These are phyloP conservation scores for Ploceus nigricollis DNA, from an alignment of 2,113 vertebrate species.

Conservation along the genomic window DNA sequence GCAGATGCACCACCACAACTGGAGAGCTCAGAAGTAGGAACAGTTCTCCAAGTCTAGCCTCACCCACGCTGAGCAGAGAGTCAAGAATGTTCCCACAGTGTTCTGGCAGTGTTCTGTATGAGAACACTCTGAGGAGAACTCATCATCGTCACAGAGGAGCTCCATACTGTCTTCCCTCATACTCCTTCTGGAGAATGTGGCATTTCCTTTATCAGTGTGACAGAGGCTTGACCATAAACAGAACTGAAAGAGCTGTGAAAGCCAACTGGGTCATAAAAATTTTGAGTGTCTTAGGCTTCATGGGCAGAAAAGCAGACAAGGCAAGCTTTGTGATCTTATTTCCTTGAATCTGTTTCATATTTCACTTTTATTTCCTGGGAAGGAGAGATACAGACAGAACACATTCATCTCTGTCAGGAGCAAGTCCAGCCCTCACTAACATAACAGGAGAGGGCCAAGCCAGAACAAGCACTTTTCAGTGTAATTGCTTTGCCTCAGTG, in stretches of 20 bases:
- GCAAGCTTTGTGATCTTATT: slow-evolving; percentile 1
- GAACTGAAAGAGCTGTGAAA: background rate
- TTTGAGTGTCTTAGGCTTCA: background rate
- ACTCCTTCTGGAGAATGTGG: background rate
- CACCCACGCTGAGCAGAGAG: background rate
- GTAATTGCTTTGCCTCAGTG: slow-evolving; percentile 35
- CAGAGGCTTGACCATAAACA: background rate
- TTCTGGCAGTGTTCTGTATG: background rate
- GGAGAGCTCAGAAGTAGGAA: background rate
- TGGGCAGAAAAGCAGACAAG: background rate
- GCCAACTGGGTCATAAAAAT: background rate
- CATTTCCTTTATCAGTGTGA: background rate
- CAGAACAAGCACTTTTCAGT: slow-evolving; percentile 40
- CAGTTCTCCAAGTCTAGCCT: background rate
- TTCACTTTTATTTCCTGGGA: slow-evolving; percentile 33
- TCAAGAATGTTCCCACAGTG: background rate
- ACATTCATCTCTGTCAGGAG: slow-evolving; percentile 11
- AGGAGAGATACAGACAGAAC: background rate
- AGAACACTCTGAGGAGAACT: background rate
- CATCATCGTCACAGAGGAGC: background rate
- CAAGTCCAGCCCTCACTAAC: background rate
- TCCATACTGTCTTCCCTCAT: background rate
- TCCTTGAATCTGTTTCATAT: background rate
- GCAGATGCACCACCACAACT: background rate
- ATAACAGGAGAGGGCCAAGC: background rate